A percentile compares a stretch with the other conserved stretches of the same genome.
Evolutionary conservation across 2,113 vertebrate species (phyloP).

Genomic region (Gnathonemus echidnorhynchus): DNA sequence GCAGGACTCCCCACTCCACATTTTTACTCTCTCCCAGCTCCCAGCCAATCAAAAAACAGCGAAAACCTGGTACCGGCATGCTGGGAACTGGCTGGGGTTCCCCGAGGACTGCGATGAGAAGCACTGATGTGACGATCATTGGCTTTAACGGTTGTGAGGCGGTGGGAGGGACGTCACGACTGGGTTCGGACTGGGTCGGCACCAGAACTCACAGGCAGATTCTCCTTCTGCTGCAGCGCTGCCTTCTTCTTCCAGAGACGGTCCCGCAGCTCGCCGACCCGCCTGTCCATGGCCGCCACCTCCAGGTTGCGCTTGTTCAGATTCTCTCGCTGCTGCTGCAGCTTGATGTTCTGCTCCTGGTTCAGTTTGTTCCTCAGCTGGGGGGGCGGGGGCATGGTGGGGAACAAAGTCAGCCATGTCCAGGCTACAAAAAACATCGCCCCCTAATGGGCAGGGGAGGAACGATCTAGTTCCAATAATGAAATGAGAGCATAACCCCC

Average conservation of each 20-base stretch:
- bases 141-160: not conserved
- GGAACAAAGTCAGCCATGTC: not conserved
- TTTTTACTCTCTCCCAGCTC: not conserved
- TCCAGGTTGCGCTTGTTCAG: constrained; percentile 92
- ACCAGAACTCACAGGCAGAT: constrained; percentile 73
- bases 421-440: not conserved
- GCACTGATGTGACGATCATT: not conserved
- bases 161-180: not conserved
- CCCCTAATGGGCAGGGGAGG: not conserved
- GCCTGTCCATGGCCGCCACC: constrained; percentile 89
- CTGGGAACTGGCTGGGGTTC: not conserved
- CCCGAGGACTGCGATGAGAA: not conserved
- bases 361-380: constrained; percentile 93
- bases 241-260: constrained; percentile 97
- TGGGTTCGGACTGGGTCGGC: not conserved
- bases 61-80: not conserved
- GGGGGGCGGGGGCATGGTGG: not conserved
- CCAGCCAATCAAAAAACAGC: not conserved
- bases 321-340: constrained; percentile 91
- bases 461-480: not conserved
- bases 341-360: constrained; percentile 88
- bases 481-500: not conserved
- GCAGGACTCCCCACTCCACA: not conserved
- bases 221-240: constrained; percentile 90
- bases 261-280: constrained; percentile 87